phyloP scores from a whole-genome alignment of 2,888 invertebrate species.

The Chelonus formosanus region DNA sequence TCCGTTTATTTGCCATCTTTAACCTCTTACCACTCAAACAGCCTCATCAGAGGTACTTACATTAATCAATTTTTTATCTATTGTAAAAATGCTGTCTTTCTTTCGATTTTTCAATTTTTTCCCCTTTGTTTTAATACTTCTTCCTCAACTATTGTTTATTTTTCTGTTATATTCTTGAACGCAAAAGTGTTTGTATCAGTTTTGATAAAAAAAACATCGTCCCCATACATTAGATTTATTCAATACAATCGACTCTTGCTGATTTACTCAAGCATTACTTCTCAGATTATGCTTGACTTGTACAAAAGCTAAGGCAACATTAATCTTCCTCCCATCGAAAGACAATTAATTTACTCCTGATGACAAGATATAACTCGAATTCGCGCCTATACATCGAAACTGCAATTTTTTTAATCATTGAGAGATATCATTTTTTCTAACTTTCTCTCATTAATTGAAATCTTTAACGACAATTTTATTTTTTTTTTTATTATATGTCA shows the following conservation, averaged over 20 bases:
- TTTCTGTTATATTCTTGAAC: background rate
- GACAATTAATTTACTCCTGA: constrained; percentile 30
- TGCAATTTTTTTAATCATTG: background rate
- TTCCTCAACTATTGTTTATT: background rate
- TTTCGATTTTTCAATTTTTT: constrained; percentile 14
- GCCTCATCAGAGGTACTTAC: background rate
- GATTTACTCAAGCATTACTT: constrained; percentile 14
- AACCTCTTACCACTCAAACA: too few species aligned
- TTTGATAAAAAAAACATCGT: constrained; percentile 21
- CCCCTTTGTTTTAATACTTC: constrained; percentile 4
- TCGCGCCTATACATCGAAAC: constrained; percentile 10
- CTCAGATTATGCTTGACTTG: constrained; percentile 43
- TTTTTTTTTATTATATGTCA: background rate
- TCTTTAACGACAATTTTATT: background rate
- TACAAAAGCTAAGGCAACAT: constrained; percentile 61
- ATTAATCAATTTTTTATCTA: constrained; percentile 16
- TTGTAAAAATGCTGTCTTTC: constrained; percentile 28
- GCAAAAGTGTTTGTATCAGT: constrained; percentile 18
- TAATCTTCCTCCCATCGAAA: constrained; percentile 40
- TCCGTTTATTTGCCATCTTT: background rate
- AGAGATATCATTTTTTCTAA: background rate
- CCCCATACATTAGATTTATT: background rate
- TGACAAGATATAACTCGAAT: constrained; percentile 17
- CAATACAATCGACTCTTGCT: background rate
- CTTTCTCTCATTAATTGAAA: background rate